Base-by-base conservation (phyloP, 2,113 vertebrate genomes). In the Seriola quinqueradiata region DNA sequence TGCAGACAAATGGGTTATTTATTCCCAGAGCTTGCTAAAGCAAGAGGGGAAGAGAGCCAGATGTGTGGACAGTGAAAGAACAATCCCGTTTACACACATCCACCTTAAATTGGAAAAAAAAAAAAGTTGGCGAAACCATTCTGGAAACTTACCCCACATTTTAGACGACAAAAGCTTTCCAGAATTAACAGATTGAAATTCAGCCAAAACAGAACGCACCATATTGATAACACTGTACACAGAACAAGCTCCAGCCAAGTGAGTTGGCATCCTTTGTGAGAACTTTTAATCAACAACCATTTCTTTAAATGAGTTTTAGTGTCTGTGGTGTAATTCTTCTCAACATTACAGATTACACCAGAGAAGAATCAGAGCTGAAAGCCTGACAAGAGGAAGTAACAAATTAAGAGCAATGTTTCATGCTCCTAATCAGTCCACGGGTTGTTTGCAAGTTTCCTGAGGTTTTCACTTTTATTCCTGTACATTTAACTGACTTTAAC, bases 241-340 rank as follows among this genome's bases (percentile, higher is more conserved):
- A 0, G 34, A 63, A 79, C 28, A 8, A 70, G 50, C 38, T 64
- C 16, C 59, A 58, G 70, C 79, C 82, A 81, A 87, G 61, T 46
- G 73, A 34, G 73, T 8, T 81, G 84, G 82, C 78, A 70, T 70
- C 21, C n/a, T 4, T 14, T 28, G 11, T 23, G 19, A 77, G 77
- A 38, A 34, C 38, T 66, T 72, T 82, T 76, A 46, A 76, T 74
- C 85, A 87, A 87, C 87, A 87, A 59, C 75, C n/a, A 38, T 77
- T 86, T 78, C 79, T 90, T 76, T 64, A 89, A 82, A 73, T 55
- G 25, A 77, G 42, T 77, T 84, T 83, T 19, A 65, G 42, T 69
- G 48, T 79, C 58, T 57, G 61, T 7, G 0, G 16, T 46, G 38
- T 60, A 70, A 87, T 74, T 81, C 32, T 70, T 65, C 44, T 34